Conservation (phyloP, 2,797 vertebrate species). For the Champsocephalus esox region DNA sequence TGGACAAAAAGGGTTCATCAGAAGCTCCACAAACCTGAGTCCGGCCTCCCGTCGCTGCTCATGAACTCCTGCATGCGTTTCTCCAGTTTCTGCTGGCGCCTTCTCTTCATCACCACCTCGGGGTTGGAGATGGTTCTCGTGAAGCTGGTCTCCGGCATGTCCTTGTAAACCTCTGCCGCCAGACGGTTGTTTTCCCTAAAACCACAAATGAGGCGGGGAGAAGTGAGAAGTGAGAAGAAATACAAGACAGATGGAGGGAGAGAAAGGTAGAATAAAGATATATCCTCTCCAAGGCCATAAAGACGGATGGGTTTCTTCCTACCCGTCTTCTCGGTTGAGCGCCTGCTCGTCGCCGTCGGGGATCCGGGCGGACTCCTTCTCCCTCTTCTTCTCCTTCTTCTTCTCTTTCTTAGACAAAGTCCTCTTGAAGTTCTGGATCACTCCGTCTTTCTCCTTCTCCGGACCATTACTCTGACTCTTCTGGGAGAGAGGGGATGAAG, state of each 20-base stretch:
- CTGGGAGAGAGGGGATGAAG: slow-evolving; percentile 71
- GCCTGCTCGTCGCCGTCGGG: slow-evolving; percentile 90
- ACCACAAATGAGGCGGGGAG: neutral
- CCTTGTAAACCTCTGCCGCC: slow-evolving; percentile 98
- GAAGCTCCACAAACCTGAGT: slow-evolving; percentile 84
- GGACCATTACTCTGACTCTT: slow-evolving; percentile 96
- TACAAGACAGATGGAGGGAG: slow-evolving; percentile 20
- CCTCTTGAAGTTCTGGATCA: slow-evolving; percentile 98
- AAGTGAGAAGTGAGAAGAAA: neutral
- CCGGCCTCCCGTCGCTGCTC: slow-evolving; percentile 94
- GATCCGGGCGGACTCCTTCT: slow-evolving; percentile 91
- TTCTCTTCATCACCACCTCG: slow-evolving; percentile 98
- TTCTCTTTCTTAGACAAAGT: slow-evolving; percentile 99
- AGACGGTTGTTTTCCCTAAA: slow-evolving; percentile 92
- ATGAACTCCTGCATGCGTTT: slow-evolving; percentile 98
- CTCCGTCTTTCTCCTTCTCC: slow-evolving; percentile 97
- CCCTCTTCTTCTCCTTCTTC: slow-evolving; percentile 95
- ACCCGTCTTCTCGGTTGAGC: slow-evolving; percentile 90
- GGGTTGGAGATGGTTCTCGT: slow-evolving; percentile 99
- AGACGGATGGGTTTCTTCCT: slow-evolving; percentile 64
- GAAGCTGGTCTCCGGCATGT: slow-evolving; percentile 99
- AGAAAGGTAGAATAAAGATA: slow-evolving; percentile 28
- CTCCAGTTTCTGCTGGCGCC: slow-evolving; percentile 96
- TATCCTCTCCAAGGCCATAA: slow-evolving; percentile 32
- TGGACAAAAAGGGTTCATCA: neutral